A percentile compares a stretch with the other conserved stretches of the same genome.
These are phyloP conservation scores for Teleogryllus occipitalis DNA, from an alignment of 1,140 invertebrate species.

Conservation along the genomic window DNA sequence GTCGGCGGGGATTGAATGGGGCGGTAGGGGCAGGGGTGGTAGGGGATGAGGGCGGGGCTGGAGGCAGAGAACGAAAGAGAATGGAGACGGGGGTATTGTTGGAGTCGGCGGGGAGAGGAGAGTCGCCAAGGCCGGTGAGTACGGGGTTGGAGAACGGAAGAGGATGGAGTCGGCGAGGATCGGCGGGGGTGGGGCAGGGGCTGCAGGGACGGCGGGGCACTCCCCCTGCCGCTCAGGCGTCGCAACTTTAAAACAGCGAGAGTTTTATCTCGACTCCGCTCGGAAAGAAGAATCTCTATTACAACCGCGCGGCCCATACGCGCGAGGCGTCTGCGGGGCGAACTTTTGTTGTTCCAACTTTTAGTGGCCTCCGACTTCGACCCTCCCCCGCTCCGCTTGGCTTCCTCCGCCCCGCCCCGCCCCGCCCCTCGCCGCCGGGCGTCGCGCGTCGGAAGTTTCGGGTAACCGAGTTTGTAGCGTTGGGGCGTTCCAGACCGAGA, in stretches of 20 bases:
- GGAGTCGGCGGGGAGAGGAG: not conserved
- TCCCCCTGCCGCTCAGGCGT: not conserved
- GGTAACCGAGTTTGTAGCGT: not conserved
- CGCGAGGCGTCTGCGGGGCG: not conserved
- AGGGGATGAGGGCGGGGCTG: no score
- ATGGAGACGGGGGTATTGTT: not conserved
- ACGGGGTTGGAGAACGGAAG: not conserved
- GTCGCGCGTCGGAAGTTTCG: not conserved
- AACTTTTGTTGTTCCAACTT: slow-evolving; percentile 2
- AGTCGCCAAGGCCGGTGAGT: no score
- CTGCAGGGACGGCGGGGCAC: no score
- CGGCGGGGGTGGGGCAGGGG: no score
- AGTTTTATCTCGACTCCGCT: not conserved
- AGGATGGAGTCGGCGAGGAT: not conserved
- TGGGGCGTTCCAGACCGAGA: not conserved
- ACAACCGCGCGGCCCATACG: not conserved
- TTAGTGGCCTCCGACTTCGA: not conserved
- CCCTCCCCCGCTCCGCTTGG: not conserved
- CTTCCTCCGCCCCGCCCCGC: not conserved
- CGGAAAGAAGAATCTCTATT: not conserved
- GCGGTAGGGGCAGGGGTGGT: no score
- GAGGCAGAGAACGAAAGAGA: not conserved
- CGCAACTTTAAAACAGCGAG: not conserved
- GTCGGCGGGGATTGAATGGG: no score
- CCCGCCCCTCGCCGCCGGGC: no score